Conservation (phyloP, 2,888 invertebrate genomes). For the Exephanes ischioxanthus region DNA sequence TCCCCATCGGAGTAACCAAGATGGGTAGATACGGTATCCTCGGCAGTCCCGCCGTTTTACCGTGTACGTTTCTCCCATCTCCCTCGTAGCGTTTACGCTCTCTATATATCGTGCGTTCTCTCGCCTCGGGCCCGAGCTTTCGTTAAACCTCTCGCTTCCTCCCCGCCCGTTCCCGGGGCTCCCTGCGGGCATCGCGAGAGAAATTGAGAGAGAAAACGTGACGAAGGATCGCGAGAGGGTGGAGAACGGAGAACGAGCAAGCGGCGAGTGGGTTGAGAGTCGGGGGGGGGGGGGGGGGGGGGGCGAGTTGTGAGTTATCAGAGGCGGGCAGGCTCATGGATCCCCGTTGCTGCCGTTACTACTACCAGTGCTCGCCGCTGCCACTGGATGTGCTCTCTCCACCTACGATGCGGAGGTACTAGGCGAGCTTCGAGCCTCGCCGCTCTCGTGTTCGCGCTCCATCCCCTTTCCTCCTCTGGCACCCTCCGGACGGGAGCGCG, state of each 20-base stretch:
- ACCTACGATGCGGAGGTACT: conserved; percentile 26
- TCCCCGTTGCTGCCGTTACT: conserved; percentile 36
- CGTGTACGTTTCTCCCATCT: conserved; percentile 11
- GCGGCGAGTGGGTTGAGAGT: conserved; percentile 10
- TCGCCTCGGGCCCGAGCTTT: conserved; percentile 35
- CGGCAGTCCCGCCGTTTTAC: conserved; percentile 14
- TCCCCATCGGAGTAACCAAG: not conserved
- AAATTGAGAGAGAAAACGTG: conserved; percentile 1
- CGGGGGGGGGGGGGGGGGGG: not conserved
- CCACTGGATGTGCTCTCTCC: conserved; percentile 10
- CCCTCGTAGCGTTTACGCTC: not conserved
- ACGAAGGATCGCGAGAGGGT: conserved; percentile 8
- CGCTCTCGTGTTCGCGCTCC: conserved; percentile 44
- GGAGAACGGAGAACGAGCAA: conserved; percentile 32
- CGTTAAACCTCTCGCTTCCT: conserved; percentile 11
- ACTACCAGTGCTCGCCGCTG: conserved; percentile 18
- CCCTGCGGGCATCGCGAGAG: not conserved
- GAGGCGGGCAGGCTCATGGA: conserved; percentile 54
- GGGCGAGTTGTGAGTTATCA: conserved; percentile 63
- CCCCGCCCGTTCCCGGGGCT: not conserved
- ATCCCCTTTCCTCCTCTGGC: conserved; percentile 30
- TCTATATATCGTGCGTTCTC: conserved; percentile 19
- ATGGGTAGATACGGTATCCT: not conserved
- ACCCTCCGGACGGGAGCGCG: not conserved
- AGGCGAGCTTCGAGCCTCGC: conserved; percentile 50